Base-by-base conservation (phyloP, 35 echinoderm and acorn worm genomes). In the Lytechinus variegatus region DNA sequence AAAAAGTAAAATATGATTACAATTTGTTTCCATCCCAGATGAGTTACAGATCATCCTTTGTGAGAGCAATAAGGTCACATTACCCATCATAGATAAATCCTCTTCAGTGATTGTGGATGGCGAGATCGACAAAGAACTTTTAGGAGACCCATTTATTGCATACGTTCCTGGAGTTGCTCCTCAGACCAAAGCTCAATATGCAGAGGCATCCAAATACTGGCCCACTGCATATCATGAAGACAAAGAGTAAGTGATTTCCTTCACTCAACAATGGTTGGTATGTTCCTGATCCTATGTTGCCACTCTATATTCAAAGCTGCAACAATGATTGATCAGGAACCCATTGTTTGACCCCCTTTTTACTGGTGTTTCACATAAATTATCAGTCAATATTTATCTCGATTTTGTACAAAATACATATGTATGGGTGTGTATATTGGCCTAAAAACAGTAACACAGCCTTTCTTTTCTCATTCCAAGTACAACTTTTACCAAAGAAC, bases 171-270 rank as follows among this genome's bases (percentile, higher is more conserved):
- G 93, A 27, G 55, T 94, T 12, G 87, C 94, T 27, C 98, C 98
- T 14, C 56, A 95, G 86, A 98, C 98, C 93, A 98, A 95, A 58
- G 93, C 96, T 72, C 98, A 99, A 90, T 99, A 61, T 96, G 96
- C 96, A 53, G 97, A 96, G 87, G 98, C 98, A 14, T 79, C 87
- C 14, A 86, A 87, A 53, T 72, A 94, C 87, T 99, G 98, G 98
- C 95, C 98, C 92, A 98, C 95, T 8, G 92, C 95, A 94, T 99
- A 96, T 54, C 98, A 99, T 98, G 97, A 99, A 95, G 96, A 98
- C 60, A 98, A 96, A 89, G 94, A 97, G 98, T 99, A 94, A 97
- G 97, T 95, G 66, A 7, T 79, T 79, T 44, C 33, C 33, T 44
- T 44, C 33, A 44, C 33, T 44, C 33, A 44, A 44, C 33, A 2